phyloP scores from a whole-genome alignment of 2,888 invertebrate species.

The Drosophila greeni region DNA sequence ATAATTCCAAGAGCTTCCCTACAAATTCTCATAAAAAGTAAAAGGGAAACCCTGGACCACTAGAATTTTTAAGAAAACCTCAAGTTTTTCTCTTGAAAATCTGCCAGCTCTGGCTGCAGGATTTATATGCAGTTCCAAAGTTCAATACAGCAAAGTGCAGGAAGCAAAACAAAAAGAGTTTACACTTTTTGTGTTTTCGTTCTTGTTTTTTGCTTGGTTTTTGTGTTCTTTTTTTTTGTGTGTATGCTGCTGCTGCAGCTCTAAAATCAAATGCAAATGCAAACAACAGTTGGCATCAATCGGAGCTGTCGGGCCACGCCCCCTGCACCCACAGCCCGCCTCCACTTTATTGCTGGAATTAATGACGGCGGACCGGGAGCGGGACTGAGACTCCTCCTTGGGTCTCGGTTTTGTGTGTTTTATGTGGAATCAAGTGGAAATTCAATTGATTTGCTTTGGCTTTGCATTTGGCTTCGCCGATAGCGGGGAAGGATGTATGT shows the following conservation, averaged over 20 bases:
- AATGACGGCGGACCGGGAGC: conserved; percentile 53
- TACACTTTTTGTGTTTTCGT: conserved; percentile 33
- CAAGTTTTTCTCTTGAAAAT: not conserved
- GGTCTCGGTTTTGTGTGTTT: conserved; percentile 46
- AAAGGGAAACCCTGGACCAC: not conserved
- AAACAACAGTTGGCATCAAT: conserved; percentile 72
- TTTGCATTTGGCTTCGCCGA: conserved; percentile 37
- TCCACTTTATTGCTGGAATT: conserved; percentile 65
- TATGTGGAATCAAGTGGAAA: conserved; percentile 73
- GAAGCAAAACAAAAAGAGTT: conserved; percentile 42
- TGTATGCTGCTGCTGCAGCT: conserved; percentile 20
- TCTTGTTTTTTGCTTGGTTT: conserved; percentile 2
- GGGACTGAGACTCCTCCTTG: conserved; percentile 12
- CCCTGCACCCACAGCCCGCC: conserved; percentile 1
- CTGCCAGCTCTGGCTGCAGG: conserved; percentile 26
- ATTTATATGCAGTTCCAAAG: conserved; percentile 55
- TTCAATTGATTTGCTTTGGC: conserved; percentile 71
- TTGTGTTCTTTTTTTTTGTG: conserved; percentile 14
- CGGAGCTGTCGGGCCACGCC: conserved; percentile 50
- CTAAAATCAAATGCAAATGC: conserved; percentile 72
- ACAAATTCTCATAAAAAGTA: not conserved
- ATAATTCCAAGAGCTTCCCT: not conserved
- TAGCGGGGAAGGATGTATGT: not conserved
- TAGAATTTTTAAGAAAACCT: not conserved
- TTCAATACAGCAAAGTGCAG: conserved; percentile 54